Base-by-base conservation (phyloP, 1,140 invertebrate species). In the Panulirus ornatus region DNA sequence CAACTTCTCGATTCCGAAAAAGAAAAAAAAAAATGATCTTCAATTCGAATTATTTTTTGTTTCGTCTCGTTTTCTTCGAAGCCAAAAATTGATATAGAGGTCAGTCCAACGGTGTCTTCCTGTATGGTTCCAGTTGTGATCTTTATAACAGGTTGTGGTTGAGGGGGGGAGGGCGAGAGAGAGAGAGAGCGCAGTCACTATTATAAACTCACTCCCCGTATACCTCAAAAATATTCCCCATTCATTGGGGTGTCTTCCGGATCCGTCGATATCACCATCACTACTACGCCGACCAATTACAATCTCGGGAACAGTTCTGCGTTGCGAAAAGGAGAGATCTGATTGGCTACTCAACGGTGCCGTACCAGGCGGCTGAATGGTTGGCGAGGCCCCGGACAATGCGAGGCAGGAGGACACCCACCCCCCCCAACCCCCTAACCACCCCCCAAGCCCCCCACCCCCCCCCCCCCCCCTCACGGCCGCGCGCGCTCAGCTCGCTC, bases 271-370 rank as follows among this genome's bases (percentile, higher is more conserved):
- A 84, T 40, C 63, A 71, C 27, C 71, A 86, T 79, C 78, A 89
- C 82, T 44, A 54, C 66, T 22, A 16, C 66, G 66, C 47, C 78
- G 44, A 83, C 87, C 86, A 89, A 89, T 89, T 76, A 89, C 88
- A 84, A 89, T 71, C 88, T 89, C 88, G n/a, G 88, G 88, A 73
- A 83, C 79, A 75, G 42, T 83, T 84, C 42, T 89, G 88, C 42
- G 88, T 54, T 76, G 63, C 87, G 79, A 89, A 83, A 89, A 89
- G 87, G 87, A 89, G 87, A 89, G 87, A 89, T 89, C 87, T 89
- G 87, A 89, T 89, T 89, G 87, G 87, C 87, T 82, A 89, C 87
- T 89, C 66, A 73, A 89, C 87, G 79, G 79, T 73, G 70, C 88
- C 88, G 88, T 83, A 89, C 79, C 79, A 76, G 70, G 88, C 79